Conservation (phyloP, 2,113 vertebrate species). For the Vulpes ferrilata region DNA sequence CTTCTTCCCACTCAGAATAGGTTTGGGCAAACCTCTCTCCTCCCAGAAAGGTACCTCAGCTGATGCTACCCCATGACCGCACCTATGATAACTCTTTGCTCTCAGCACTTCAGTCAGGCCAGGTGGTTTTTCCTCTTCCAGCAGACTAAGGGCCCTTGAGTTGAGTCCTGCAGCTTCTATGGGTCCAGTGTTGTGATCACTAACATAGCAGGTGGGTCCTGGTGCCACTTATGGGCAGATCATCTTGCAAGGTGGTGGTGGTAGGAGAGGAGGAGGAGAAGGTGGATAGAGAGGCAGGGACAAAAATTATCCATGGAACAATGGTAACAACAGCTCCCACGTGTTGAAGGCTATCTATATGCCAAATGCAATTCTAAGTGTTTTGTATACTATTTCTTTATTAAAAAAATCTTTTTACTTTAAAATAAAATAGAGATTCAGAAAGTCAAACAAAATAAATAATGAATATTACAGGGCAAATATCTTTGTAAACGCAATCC, state of each 20-base stretch:
- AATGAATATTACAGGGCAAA: background rate
- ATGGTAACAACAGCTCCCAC: background rate
- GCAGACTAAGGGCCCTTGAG: background rate
- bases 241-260: background rate
- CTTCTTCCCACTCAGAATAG: background rate
- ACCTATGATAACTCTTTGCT: background rate
- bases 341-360: background rate
- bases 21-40: accelerated
- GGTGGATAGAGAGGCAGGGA: background rate
- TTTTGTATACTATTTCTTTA: background rate
- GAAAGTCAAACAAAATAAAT: constrained; percentile 26
- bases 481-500: background rate
- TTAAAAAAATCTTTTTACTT: background rate
- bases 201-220: background rate
- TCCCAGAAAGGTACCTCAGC: background rate
- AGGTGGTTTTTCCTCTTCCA: background rate
- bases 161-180: background rate
- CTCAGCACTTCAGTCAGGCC: background rate
- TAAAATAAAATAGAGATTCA: constrained; percentile 6
- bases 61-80: background rate
- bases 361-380: background rate
- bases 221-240: background rate
- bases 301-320: background rate
- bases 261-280: background rate
- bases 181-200: background rate